These are phyloP conservation scores for Acleris laterana DNA, from an alignment of 2,888 invertebrate species.

Conservation along the genomic window DNA sequence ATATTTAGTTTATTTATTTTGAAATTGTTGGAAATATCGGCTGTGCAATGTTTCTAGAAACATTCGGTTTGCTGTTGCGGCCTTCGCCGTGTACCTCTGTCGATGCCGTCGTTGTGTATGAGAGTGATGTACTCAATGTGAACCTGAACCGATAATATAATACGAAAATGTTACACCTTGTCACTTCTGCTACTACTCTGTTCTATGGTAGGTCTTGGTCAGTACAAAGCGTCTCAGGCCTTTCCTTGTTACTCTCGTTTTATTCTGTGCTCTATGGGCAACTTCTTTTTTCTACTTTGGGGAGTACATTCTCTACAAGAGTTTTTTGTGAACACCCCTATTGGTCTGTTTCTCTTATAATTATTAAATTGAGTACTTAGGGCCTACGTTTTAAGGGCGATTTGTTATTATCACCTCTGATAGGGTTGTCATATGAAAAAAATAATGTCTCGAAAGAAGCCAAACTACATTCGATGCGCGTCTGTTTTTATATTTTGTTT, in stretches of 20 bases:
- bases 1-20: slow-evolving; percentile 43
- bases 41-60: slow-evolving; percentile 54
- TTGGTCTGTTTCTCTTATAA: slow-evolving; percentile 14
- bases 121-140: slow-evolving; percentile 25
- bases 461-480: too few relatives aligned
- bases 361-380: slow-evolving; percentile 63
- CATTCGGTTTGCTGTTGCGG: slow-evolving; percentile 28
- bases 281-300: slow-evolving; percentile 17
- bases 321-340: slow-evolving; percentile 16
- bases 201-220: slow-evolving; percentile 56
- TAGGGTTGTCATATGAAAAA: too few relatives aligned
- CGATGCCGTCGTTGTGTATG: slow-evolving; percentile 30
- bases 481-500: too few relatives aligned
- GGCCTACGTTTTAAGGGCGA: slow-evolving; percentile 65
- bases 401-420: slow-evolving; percentile 46
- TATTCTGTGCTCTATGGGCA: neutral
- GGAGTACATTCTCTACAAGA: slow-evolving; percentile 27
- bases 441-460: too few relatives aligned
- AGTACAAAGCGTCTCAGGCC: slow-evolving; percentile 43
- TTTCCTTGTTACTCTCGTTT: slow-evolving; percentile 10
- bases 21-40: slow-evolving; percentile 48
- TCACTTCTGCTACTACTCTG: slow-evolving; percentile 40
- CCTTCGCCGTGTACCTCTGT: slow-evolving; percentile 25
- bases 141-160: slow-evolving; percentile 22
- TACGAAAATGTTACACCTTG: slow-evolving; percentile 46